Percentiles rank a stretch among this genome's conserved stretches.
Conservation (phyloP, 2,888 invertebrate species). For the Aphrophora alni region DNA sequence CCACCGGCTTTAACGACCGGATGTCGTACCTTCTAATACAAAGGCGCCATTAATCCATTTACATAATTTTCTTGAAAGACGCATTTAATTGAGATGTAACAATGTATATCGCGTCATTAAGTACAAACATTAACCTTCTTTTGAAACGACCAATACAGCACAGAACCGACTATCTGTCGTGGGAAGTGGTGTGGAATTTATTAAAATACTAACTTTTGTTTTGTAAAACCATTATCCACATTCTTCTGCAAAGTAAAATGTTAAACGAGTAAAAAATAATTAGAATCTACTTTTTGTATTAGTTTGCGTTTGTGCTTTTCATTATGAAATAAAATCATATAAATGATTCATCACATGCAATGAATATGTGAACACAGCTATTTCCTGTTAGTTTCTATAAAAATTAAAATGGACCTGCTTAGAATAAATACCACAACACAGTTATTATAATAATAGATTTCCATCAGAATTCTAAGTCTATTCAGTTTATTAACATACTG, state of each 20-base stretch:
- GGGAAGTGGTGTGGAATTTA: background rate
- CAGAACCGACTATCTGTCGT: background rate
- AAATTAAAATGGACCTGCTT: too few species aligned
- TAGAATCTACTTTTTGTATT: too few species aligned
- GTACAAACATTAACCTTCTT: background rate
- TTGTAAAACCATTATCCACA: background rate
- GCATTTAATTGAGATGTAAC: background rate
- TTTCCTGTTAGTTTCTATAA: too few species aligned
- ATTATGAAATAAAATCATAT: too few species aligned
- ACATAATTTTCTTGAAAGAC: background rate
- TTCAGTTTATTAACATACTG: too few species aligned
- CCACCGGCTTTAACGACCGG: background rate
- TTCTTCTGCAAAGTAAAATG: background rate
- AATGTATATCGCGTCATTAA: background rate
- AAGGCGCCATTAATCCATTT: constrained; percentile 9
- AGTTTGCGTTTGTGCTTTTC: too few species aligned
- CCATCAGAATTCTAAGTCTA: too few species aligned
- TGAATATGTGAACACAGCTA: too few species aligned
- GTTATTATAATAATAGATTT: too few species aligned
- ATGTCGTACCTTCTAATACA: background rate
- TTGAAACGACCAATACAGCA: background rate
- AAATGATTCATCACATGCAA: too few species aligned
- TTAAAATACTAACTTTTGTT: background rate
- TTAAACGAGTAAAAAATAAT: too few species aligned
- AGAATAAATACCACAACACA: too few species aligned